Conservation (phyloP, 2,797 vertebrate species). For the Chlorospingus semifuscus region DNA sequence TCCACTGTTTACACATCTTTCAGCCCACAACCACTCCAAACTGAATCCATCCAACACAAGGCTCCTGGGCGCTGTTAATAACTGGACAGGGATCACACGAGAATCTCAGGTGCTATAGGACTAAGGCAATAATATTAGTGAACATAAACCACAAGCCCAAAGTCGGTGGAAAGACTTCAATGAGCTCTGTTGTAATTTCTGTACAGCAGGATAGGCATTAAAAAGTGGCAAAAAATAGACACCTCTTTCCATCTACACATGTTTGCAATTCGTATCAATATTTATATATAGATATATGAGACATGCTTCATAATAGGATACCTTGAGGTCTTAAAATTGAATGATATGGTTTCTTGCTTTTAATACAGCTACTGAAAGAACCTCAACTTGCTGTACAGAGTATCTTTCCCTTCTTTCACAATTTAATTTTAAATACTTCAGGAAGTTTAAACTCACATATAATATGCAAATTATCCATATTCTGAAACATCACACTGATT, state of each 20-base stretch:
- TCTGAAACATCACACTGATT: slow-evolving; percentile 18
- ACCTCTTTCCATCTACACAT: not conserved
- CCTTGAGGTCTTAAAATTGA: not conserved
- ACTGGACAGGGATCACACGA: not conserved
- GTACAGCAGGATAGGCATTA: not conserved
- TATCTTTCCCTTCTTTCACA: not conserved
- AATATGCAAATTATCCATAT: slow-evolving; percentile 32
- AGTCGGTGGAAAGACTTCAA: not conserved
- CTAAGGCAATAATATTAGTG: not conserved
- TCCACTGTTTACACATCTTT: not conserved
- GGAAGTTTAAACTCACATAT: slow-evolving; percentile 13
- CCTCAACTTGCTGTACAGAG: not conserved
- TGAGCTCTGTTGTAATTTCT: not conserved
- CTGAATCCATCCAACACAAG: not conserved
- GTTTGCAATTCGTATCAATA: not conserved
- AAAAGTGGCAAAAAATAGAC: not conserved
- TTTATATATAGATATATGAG: not conserved
- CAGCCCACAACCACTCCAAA: not conserved
- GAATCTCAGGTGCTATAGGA: not conserved
- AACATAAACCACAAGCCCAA: not conserved
- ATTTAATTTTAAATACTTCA: slow-evolving; percentile 54
- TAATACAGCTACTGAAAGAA: not conserved
- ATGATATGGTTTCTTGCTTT: not conserved
- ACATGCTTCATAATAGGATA: not conserved
- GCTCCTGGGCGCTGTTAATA: not conserved